These are phyloP conservation scores for Panagrolaimus sp. DNA, from an alignment of 1,140 invertebrate genomes.

Conservation along the genomic window DNA sequence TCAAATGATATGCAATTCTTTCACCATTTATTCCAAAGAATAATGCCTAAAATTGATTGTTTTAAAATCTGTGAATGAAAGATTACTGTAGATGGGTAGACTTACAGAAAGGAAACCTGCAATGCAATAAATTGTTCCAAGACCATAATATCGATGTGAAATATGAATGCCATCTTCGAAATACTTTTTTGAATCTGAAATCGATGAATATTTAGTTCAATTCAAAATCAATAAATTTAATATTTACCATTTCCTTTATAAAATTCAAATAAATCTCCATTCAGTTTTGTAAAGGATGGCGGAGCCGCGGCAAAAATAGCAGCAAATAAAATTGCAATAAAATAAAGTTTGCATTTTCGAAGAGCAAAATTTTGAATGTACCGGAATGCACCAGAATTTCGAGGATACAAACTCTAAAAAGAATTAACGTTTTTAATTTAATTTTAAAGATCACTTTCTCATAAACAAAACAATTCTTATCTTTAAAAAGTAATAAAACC, in stretches of 20 bases:
- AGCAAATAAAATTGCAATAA: too few relatives aligned
- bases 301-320: conserved; percentile 3
- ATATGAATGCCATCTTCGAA: neutral
- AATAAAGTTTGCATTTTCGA: too few relatives aligned
- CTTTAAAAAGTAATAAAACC: too few relatives aligned
- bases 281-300: conserved; percentile 2
- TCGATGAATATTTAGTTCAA: neutral
- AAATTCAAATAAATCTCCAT: conserved; percentile 11
- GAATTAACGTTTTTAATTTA: too few relatives aligned
- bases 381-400: too few relatives aligned
- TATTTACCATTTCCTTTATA: neutral
- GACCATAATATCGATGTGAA: neutral
- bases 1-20: neutral
- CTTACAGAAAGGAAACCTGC: neutral
- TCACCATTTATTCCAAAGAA: conserved; percentile 10
- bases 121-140: neutral
- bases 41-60: neutral
- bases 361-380: too few relatives aligned
- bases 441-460: too few relatives aligned
- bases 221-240: neutral
- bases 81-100: neutral
- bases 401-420: too few relatives aligned
- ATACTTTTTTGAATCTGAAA: neutral
- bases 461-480: too few relatives aligned
- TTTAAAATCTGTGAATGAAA: neutral